phyloP scores from a whole-genome alignment of 2,888 invertebrate genomes.

The Aspidiotus rigidus region DNA sequence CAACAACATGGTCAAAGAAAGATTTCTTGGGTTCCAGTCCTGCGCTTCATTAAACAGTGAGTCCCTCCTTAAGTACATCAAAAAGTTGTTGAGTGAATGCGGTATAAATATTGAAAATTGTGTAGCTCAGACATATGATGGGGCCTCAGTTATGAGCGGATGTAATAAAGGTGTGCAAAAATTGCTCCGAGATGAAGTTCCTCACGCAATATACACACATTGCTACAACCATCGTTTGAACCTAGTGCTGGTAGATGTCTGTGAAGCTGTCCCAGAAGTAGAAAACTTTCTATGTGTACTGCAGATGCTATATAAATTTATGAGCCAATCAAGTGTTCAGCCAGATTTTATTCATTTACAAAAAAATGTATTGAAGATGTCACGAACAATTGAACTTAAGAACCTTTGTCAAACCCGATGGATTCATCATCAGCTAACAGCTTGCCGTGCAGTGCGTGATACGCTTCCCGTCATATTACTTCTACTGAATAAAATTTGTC shows the following conservation, averaged over 20 bases:
- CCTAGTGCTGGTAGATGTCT: constrained; percentile 16
- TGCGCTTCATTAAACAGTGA: background rate
- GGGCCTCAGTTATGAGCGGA: constrained; percentile 20
- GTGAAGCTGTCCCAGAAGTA: constrained; percentile 24
- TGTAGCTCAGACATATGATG: constrained; percentile 12
- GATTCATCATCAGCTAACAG: background rate
- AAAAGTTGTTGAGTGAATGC: constrained; percentile 7
- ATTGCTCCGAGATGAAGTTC: constrained; percentile 18
- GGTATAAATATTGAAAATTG: constrained; percentile 14
- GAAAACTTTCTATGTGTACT: constrained; percentile 4
- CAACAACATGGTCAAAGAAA: constrained; percentile 11
- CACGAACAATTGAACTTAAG: background rate
- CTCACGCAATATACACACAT: constrained; percentile 24
- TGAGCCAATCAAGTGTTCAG: constrained; percentile 18
- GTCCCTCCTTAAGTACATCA: constrained; percentile 10
- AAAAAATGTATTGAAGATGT: no score
- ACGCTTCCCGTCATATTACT: constrained; percentile 1
- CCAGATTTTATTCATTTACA: constrained; percentile 6
- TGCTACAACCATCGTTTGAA: constrained; percentile 21
- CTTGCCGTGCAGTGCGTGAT: background rate
- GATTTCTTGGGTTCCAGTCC: constrained; percentile 8
- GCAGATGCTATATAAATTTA: constrained; percentile 13
- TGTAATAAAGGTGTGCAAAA: constrained; percentile 15
- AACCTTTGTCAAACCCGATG: background rate
- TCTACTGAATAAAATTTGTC: constrained; percentile 1